Conservation (phyloP, 2,888 invertebrate genomes). For the Dynastes tityus region DNA sequence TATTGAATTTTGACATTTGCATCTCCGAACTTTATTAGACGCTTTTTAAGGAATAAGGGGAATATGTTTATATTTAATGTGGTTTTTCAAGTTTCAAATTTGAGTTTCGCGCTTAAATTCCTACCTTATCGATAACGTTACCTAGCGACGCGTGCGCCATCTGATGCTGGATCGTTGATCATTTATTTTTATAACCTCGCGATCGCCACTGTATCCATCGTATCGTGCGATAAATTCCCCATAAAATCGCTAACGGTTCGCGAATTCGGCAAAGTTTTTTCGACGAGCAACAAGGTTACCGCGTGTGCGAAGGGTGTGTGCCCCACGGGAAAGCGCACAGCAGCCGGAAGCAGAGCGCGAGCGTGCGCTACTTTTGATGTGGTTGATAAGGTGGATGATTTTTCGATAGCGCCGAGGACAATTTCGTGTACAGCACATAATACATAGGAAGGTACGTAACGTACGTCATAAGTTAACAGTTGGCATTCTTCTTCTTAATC, state of each 20-base stretch:
- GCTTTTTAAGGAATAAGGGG: too few relatives aligned
- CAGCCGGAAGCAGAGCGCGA: constrained; percentile 49
- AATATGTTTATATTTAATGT: too few relatives aligned
- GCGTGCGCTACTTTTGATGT: constrained; percentile 62
- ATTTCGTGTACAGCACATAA: not conserved
- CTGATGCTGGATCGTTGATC: constrained; percentile 10
- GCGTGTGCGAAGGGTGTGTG: constrained; percentile 57
- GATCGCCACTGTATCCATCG: not conserved
- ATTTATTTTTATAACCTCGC: constrained; percentile 42
- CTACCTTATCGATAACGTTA: constrained; percentile 4
- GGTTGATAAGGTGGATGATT: constrained; percentile 62
- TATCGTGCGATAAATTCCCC: constrained; percentile 18
- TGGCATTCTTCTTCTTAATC: constrained; percentile 50
- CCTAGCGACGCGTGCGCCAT: not conserved
- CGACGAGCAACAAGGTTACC: constrained; percentile 50
- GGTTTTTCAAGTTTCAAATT: not conserved
- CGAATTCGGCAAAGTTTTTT: constrained; percentile 54
- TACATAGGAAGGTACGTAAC: constrained; percentile 51
- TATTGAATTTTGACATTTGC: too few relatives aligned
- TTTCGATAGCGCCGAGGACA: constrained; percentile 25
- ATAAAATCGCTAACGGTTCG: constrained; percentile 47
- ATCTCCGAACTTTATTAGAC: too few relatives aligned
- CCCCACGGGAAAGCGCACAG: constrained; percentile 36
- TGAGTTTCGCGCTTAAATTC: not conserved
- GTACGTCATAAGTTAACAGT: constrained; percentile 49